These are phyloP conservation scores for Enteromius treurensis DNA, from an alignment of 2,797 vertebrate species.

Conservation along the genomic window DNA sequence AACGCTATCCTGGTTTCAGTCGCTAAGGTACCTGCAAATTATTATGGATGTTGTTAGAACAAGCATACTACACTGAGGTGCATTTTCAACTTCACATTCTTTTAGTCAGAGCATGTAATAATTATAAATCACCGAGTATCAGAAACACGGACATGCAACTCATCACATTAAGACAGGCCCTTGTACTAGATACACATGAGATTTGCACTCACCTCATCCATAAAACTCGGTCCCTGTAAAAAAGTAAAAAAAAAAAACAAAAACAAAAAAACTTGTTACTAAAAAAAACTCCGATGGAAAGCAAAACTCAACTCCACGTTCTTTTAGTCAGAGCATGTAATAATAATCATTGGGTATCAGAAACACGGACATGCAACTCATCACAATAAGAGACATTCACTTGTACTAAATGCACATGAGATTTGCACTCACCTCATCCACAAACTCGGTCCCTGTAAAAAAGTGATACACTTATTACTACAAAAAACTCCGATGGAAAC, in stretches of 20 bases:
- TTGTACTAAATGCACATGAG: background rate
- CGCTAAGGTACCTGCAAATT: background rate
- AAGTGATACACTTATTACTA: background rate
- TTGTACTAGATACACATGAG: background rate
- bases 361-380: background rate
- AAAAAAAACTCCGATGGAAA: too few species aligned
- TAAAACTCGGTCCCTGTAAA: background rate
- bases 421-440: background rate
- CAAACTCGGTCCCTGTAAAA: background rate
- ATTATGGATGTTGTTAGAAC: background rate
- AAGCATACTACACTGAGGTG: background rate
- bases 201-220: background rate
- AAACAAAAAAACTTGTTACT: too few species aligned
- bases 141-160: background rate
- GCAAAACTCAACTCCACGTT: background rate
- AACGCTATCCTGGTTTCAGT: background rate
- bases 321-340: constrained; percentile 50
- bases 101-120: constrained; percentile 49
- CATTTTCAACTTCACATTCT: background rate
- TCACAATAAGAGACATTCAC: too few species aligned
- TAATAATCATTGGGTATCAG: background rate
- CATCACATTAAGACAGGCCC: too few species aligned
- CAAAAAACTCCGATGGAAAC: background rate
- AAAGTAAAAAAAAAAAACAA: too few species aligned
- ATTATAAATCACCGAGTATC: background rate